A percentile compares a stretch with the other conserved stretches of the same genome.
Conservation (phyloP, 2,888 invertebrate species). For the Acanthacorydalis orientalis region DNA sequence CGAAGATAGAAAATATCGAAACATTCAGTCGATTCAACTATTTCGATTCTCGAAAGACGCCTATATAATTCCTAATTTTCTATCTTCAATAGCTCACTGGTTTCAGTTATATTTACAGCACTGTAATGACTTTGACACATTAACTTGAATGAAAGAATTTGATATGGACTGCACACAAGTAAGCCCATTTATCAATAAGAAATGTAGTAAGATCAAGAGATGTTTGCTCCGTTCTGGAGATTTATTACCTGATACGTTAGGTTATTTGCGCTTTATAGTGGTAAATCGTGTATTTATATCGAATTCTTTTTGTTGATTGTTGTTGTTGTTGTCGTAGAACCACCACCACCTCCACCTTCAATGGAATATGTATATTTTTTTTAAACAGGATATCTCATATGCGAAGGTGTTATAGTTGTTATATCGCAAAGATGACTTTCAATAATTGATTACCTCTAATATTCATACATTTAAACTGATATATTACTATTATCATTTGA, state of each 20-base stretch:
- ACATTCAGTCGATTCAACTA: background rate
- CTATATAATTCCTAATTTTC: background rate
- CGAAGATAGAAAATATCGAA: background rate
- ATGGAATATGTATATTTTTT: too few species aligned
- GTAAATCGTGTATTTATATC: background rate
- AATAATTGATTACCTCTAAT: too few species aligned
- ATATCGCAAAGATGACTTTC: too few species aligned
- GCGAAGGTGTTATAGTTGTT: too few species aligned
- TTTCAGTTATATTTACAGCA: background rate
- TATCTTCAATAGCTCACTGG: background rate
- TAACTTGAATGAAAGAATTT: conserved; percentile 2
- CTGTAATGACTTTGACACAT: conserved; percentile 3
- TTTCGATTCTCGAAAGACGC: background rate
- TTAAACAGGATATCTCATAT: too few species aligned
- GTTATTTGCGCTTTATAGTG: background rate
- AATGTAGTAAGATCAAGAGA: background rate
- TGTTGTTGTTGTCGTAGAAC: too few species aligned
- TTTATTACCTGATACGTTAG: background rate
- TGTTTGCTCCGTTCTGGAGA: background rate
- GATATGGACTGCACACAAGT: conserved; percentile 1
- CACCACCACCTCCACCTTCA: too few species aligned
- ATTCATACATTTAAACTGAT: too few species aligned
- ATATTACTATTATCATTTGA: too few species aligned
- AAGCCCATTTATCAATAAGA: conserved; percentile 2
- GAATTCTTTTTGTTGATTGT: background rate